Evolutionary conservation across 1,140 invertebrate species (phyloP).

Genomic region (Drosophila nigrodunni): DNA sequence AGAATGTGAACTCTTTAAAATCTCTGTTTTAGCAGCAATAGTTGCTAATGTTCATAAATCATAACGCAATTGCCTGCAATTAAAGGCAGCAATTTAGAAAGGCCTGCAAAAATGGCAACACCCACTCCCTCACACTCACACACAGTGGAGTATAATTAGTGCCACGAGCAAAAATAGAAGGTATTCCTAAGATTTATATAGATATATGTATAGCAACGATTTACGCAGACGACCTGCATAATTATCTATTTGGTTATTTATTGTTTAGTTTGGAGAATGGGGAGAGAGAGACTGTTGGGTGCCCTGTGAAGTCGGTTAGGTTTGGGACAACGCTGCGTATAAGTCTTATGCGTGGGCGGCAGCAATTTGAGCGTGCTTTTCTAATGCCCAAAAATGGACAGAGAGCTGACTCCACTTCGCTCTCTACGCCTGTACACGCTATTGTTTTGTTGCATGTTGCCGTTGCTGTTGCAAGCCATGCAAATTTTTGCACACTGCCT

Average conservation of each 20-base stretch:
- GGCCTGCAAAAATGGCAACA: constrained; percentile 51
- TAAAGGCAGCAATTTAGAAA: constrained; percentile 69
- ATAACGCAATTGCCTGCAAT: constrained; percentile 50
- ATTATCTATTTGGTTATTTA: constrained; percentile 79
- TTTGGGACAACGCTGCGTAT: constrained; percentile 69
- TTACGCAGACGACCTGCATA: constrained; percentile 58
- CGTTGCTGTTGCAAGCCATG: constrained; percentile 53
- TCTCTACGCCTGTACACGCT: no score
- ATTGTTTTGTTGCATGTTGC: constrained; percentile 7
- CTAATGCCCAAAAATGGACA: constrained; percentile 57
- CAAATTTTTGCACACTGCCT: constrained; percentile 78
- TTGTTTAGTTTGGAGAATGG: constrained; percentile 19
- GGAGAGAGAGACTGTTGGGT: constrained; percentile 13
- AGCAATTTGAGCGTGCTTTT: constrained; percentile 71
- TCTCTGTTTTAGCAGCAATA: background rate
- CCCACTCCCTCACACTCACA: constrained; percentile 20
- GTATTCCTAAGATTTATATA: constrained; percentile 46
- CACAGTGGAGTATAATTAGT: constrained; percentile 28
- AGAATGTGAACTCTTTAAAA: background rate
- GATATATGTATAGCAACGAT: background rate
- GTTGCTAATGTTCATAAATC: constrained; percentile 58
- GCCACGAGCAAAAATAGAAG: constrained; percentile 6
- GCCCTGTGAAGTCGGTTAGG: background rate
- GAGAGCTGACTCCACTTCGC: background rate
- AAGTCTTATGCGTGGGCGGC: constrained; percentile 73